Conservation (phyloP, 2,888 invertebrate species). For the Anthrax anthrax region DNA sequence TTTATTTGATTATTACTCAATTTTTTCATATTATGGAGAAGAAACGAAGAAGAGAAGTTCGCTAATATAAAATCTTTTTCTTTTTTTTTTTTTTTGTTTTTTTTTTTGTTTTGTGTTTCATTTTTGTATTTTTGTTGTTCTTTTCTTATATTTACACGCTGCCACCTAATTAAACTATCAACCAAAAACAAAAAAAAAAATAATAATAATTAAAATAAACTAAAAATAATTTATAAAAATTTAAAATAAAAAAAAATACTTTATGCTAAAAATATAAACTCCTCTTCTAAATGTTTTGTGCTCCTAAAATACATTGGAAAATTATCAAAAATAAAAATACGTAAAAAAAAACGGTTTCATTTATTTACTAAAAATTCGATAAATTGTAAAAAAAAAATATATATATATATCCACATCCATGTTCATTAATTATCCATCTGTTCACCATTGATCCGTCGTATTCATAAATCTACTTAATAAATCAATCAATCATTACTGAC, state of each 20-base stretch:
- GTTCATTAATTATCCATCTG: no score
- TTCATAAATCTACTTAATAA: no score
- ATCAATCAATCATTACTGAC: no score
- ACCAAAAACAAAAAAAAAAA: background rate
- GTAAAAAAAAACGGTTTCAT: background rate
- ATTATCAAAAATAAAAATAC: background rate
- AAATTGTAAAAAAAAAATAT: no score
- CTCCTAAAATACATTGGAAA: no score
- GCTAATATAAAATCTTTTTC: constrained; percentile 6
- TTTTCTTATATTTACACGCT: constrained; percentile 14
- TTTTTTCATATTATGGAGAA: background rate
- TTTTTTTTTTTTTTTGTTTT: constrained; percentile 2
- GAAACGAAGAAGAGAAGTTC: background rate
- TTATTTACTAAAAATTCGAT: no score
- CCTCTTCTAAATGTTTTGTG: background rate
- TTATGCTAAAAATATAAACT: background rate
- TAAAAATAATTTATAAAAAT: no score
- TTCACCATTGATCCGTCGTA: no score
- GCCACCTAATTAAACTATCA: constrained; percentile 4
- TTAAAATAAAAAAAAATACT: no score
- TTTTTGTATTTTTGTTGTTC: background rate
- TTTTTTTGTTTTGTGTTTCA: background rate
- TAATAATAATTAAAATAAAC: no score
- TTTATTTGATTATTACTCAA: background rate
- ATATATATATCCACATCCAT: no score